Percentiles rank a stretch among this genome's conserved stretches.
Conservation (phyloP, 2,113 vertebrate genomes). For the Tetraodon nigroviridis region DNA sequence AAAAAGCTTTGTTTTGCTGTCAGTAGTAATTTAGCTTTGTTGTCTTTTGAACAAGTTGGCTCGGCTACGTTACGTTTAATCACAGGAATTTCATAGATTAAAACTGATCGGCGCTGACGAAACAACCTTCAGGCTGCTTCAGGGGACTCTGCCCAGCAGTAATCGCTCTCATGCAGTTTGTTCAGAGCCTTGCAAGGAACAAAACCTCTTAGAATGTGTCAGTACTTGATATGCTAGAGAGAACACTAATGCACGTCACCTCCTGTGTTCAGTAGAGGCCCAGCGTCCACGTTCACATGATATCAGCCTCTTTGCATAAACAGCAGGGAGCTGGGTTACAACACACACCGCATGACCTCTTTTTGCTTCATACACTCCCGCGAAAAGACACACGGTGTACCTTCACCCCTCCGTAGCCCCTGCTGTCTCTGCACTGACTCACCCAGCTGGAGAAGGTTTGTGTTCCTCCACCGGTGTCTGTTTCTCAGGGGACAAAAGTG, state of each 20-base stretch:
- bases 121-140: background rate
- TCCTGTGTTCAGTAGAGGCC: constrained; percentile 17
- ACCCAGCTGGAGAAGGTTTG: constrained; percentile 21
- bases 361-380: constrained; percentile 13
- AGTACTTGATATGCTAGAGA: background rate
- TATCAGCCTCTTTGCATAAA: constrained; percentile 1
- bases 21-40: background rate
- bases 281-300: constrained; percentile 13
- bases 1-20: background rate
- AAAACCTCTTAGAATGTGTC: constrained; percentile 20
- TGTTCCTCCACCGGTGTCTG: background rate
- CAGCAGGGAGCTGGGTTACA: constrained; percentile 24
- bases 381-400: constrained; percentile 20
- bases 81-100: background rate
- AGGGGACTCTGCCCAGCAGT: background rate
- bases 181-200: constrained; percentile 6
- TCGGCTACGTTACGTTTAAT: too few species aligned
- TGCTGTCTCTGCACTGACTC: constrained; percentile 29
- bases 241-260: background rate
- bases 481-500: background rate
- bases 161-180: constrained; percentile 10
- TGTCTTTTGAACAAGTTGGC: background rate
- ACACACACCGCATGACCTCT: constrained; percentile 29
- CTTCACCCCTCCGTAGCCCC: constrained; percentile 18
- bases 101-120: constrained; percentile 14